Percentiles rank a stretch among this genome's conserved stretches.
Evolutionary conservation across 2,797 vertebrate genomes (phyloP).

Genomic region (Muscicapa striata): DNA sequence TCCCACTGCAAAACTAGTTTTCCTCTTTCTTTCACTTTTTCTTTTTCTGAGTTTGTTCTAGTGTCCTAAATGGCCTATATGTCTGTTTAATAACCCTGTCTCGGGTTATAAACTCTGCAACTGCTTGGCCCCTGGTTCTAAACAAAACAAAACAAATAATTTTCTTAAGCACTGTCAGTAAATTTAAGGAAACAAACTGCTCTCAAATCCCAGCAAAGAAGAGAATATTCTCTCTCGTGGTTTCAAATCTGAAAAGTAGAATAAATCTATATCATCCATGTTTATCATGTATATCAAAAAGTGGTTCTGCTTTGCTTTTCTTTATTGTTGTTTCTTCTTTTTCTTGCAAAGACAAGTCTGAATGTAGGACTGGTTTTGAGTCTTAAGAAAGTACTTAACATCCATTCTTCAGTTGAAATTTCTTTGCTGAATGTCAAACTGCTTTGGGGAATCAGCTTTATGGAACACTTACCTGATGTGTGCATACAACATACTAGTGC

Average conservation of each 20-base stretch:
- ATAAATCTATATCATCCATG: background rate
- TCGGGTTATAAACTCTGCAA: constrained; percentile 3
- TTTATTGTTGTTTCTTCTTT: background rate
- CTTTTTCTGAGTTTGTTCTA: background rate
- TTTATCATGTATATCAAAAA: background rate
- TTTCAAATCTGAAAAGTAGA: background rate
- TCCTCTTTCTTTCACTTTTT: background rate
- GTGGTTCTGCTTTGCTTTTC: background rate
- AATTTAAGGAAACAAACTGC: background rate
- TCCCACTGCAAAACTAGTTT: background rate
- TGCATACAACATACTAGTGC: background rate
- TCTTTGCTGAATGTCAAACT: background rate
- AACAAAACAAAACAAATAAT: background rate
- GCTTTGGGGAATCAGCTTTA: background rate
- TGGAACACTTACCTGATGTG: background rate
- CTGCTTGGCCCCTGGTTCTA: background rate
- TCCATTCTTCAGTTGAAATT: background rate
- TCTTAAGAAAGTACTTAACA: background rate
- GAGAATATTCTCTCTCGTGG: background rate
- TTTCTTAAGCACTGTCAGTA: background rate
- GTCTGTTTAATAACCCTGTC: background rate
- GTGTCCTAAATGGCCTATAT: background rate
- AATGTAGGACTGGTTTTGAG: background rate
- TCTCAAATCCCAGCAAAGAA: background rate
- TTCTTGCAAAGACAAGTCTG: background rate